These are phyloP conservation scores for Rhyacophila evoluta DNA, from an alignment of 2,888 invertebrate species.

Conservation along the genomic window DNA sequence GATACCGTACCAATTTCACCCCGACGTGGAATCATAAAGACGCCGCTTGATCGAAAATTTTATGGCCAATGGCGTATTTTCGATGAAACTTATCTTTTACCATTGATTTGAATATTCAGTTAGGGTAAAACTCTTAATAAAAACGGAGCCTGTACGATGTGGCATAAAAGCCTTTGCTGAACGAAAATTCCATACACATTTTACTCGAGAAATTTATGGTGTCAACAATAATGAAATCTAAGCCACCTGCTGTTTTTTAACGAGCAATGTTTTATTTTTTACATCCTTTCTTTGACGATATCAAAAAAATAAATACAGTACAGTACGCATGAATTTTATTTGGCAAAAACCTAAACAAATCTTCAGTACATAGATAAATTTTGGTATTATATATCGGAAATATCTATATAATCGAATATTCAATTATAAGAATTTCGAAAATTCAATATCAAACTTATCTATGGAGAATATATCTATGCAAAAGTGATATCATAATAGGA, in stretches of 20 bases:
- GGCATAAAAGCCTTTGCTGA: conserved; percentile 2
- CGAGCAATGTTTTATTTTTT: background rate
- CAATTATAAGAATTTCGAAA: no score
- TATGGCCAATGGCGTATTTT: conserved; percentile 4
- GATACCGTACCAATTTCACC: background rate
- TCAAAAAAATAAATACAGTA: background rate
- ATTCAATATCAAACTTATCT: no score
- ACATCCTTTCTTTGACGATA: background rate
- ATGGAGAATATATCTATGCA: no score
- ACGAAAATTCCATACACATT: background rate
- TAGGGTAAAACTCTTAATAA: background rate
- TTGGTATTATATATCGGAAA: no score
- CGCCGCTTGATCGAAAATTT: background rate
- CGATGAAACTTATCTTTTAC: background rate
- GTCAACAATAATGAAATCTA: conserved; percentile 4
- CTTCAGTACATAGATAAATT: no score
- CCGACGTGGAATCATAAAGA: background rate
- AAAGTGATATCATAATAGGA: no score
- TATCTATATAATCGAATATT: no score
- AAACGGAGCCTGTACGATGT: background rate
- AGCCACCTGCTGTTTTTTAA: background rate
- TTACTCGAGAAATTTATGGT: background rate
- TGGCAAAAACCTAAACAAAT: no score
- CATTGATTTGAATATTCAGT: conserved; percentile 14
- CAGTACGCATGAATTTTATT: background rate